phyloP scores from a whole-genome alignment of 2,888 invertebrate genomes.

The Campoletis raptor region DNA sequence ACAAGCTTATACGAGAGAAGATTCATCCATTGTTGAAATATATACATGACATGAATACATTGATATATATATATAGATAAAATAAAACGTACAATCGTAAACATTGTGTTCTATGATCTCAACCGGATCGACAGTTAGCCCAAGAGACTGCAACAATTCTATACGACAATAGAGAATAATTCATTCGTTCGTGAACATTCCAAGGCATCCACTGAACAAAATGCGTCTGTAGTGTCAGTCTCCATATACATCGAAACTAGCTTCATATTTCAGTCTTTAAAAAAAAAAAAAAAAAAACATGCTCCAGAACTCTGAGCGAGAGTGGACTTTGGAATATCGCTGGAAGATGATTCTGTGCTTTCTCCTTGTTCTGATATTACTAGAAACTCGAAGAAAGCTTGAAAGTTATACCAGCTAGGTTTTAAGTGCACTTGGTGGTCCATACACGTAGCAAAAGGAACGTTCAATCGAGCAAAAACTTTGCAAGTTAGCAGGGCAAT shows the following conservation, averaged over 20 bases:
- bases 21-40: constrained; percentile 15
- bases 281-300: constrained; percentile 13
- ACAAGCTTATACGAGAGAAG: constrained; percentile 23
- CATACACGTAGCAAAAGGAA: constrained; percentile 34
- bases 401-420: constrained; percentile 12
- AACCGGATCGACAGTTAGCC: constrained; percentile 31
- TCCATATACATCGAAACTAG: background rate
- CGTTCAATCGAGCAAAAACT: constrained; percentile 51
- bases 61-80: constrained; percentile 15
- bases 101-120: constrained; percentile 37
- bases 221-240: constrained; percentile 7
- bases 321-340: constrained; percentile 48
- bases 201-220: constrained; percentile 12
- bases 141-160: constrained; percentile 48
- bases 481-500: constrained; percentile 15
- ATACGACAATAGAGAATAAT: constrained; percentile 57
- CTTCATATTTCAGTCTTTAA: constrained; percentile 1
- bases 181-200: constrained; percentile 55
- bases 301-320: constrained; percentile 28
- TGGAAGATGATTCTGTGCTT: constrained; percentile 22
- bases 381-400: constrained; percentile 37
- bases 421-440: constrained; percentile 45
- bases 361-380: constrained; percentile 23
- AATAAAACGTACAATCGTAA: constrained; percentile 45
- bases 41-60: background rate